Conservation (phyloP, 1,140 invertebrate species). For the Penaeus vannamei region DNA sequence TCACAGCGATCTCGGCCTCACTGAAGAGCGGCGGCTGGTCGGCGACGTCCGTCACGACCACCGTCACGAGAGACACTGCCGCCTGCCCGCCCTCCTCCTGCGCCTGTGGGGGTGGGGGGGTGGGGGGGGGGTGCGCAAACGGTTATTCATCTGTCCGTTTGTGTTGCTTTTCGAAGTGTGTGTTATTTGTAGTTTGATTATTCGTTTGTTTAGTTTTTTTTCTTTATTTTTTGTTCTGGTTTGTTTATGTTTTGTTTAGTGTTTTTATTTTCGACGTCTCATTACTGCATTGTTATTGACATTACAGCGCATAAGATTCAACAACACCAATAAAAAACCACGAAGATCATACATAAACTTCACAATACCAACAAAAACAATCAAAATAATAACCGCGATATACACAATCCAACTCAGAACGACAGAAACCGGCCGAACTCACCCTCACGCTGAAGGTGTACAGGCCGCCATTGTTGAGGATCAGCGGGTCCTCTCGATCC, state of each 20-base stretch:
- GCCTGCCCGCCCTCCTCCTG: slow-evolving; percentile 75
- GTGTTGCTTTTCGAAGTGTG: too few species aligned
- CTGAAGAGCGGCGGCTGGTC: slow-evolving; percentile 87
- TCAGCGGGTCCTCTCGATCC: slow-evolving; percentile 81
- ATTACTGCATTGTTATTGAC: too few species aligned
- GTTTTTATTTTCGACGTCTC: too few species aligned
- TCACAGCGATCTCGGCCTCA: slow-evolving; percentile 78
- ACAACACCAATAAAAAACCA: too few species aligned
- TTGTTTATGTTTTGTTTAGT: too few species aligned
- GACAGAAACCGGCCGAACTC: slow-evolving; percentile 36
- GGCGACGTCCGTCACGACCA: slow-evolving; percentile 87
- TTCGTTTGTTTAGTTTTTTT: too few species aligned
- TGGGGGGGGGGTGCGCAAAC: not conserved
- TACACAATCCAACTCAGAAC: not conserved
- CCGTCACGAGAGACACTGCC: slow-evolving; percentile 80
- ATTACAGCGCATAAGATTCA: too few species aligned
- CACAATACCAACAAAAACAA: too few species aligned
- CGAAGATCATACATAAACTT: too few species aligned
- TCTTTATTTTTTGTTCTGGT: too few species aligned
- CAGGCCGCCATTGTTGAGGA: slow-evolving; percentile 84
- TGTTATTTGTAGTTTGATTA: too few species aligned
- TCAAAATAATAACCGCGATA: not conserved
- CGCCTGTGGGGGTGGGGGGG: slow-evolving; percentile 39
- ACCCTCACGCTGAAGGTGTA: slow-evolving; percentile 82
- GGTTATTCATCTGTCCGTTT: too few species aligned